Evolutionary conservation across 2,797 vertebrate species (phyloP), one percentile per base, ranked within the genome.

Genomic region (Streptopelia turtur): DNA sequence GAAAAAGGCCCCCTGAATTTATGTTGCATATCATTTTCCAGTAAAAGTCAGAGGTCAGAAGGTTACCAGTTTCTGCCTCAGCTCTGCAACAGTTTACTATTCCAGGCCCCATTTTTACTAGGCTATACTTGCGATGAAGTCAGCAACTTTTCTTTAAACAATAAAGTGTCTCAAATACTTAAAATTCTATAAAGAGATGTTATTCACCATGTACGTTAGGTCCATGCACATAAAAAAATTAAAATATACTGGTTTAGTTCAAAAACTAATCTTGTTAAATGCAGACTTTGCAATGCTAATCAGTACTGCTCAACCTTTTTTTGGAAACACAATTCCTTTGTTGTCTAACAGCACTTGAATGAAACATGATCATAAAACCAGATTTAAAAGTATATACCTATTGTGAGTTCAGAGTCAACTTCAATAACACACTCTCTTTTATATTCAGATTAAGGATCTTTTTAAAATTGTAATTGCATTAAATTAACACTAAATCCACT

Each of bases 41-140:
- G 96, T 97, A 98, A 98, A 98, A 98, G 97, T 97, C 97, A 98
- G 97, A 98, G 97, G 97, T 97, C 97, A 97, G 89, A 92, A 96
- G 97, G 98, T 98, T 94, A 97, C 97, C 96, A 95, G 95, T 98
- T 97, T 97, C 97, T 97, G 96, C 96, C 96, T 98, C 95, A 89
- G 96, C 96, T 97, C 97, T 96, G 94, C 95, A 97, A 97, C 89
- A 95, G 96, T 98, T 97, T 97, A 97, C 97, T 97, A 95, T 96
- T 97, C 94, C 77, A 91, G 97, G 95, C 92, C 97, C 89, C 94
- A 16, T 94, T 98, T 98, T 97, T 97, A 98, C 97, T 97, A 97
- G 97, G 77, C 94, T 97, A 85, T 14, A 83, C 94, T 97, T 77
- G 89, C 74, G 95, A 97, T 98, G 97, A 97, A 97, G 97, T 98